phyloP scores from a whole-genome alignment of 2,797 vertebrate genomes.

The Uromys caudimaculatus region DNA sequence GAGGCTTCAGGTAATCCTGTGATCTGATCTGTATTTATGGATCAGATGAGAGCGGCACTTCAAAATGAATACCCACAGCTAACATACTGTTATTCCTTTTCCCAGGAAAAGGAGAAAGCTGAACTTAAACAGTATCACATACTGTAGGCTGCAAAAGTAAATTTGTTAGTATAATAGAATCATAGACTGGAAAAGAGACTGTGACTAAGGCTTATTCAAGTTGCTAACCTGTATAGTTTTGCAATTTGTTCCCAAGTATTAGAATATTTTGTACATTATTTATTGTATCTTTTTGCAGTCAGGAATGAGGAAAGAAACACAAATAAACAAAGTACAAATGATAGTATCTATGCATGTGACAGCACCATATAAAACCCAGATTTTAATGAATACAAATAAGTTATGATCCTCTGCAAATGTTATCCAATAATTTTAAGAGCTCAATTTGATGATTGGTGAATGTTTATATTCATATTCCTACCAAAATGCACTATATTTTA shows the following conservation, averaged over 20 bases:
- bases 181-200: constrained; percentile 56
- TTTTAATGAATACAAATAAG: background rate
- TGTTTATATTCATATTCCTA: background rate
- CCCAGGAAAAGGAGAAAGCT: background rate
- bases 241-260: constrained; percentile 40
- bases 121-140: constrained; percentile 37
- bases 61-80: constrained; percentile 43
- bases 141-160: constrained; percentile 49
- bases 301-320: background rate
- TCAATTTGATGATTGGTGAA: background rate
- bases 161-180: constrained; percentile 51
- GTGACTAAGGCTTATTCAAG: background rate
- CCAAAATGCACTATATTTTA: background rate
- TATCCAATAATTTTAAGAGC: background rate
- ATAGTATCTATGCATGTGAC: background rate
- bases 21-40: background rate
- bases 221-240: background rate
- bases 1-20: constrained; percentile 52
- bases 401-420: background rate
- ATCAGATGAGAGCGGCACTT: constrained; percentile 20
- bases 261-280: background rate
- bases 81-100: constrained; percentile 46
- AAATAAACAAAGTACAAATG: background rate
- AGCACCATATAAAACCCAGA: background rate
- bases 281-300: background rate